Evolutionary conservation across 2,888 invertebrate species (phyloP).

Genomic region (Lacanobia wlatinum): DNA sequence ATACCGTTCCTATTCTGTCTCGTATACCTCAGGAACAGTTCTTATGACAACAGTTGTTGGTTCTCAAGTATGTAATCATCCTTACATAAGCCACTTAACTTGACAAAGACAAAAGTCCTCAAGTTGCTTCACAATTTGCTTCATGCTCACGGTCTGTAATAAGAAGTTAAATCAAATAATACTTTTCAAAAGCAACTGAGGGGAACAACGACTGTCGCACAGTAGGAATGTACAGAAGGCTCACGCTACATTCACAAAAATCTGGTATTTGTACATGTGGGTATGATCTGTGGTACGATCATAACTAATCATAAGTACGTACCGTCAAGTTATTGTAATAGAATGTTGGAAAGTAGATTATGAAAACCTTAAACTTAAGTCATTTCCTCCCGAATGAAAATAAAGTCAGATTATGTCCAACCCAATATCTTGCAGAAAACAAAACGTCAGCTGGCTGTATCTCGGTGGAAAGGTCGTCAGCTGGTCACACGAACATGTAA

Average conservation of each 20-base stretch:
- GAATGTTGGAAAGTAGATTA: no score
- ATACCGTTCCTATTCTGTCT: not conserved
- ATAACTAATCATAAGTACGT: no score
- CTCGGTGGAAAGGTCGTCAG: no score
- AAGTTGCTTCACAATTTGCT: conserved; percentile 23
- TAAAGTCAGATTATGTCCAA: no score
- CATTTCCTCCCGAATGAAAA: no score
- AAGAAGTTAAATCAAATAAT: conserved; percentile 17
- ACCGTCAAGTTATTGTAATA: no score
- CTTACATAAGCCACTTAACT: conserved; percentile 1
- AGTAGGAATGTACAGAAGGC: not conserved
- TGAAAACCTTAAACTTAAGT: no score
- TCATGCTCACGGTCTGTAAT: conserved; percentile 17
- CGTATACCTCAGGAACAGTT: not conserved
- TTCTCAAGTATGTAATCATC: not conserved
- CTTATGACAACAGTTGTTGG: not conserved
- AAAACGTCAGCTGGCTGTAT: no score
- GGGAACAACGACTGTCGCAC: not conserved
- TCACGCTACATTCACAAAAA: not conserved
- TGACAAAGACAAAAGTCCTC: conserved; percentile 20
- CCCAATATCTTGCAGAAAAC: no score
- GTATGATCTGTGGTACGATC: no score
- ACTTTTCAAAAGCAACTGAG: conserved; percentile 3
- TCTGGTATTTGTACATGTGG: no score
- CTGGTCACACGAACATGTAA: no score